Conservation (phyloP, 1,140 invertebrate species). For the Copidosoma floridanum region DNA sequence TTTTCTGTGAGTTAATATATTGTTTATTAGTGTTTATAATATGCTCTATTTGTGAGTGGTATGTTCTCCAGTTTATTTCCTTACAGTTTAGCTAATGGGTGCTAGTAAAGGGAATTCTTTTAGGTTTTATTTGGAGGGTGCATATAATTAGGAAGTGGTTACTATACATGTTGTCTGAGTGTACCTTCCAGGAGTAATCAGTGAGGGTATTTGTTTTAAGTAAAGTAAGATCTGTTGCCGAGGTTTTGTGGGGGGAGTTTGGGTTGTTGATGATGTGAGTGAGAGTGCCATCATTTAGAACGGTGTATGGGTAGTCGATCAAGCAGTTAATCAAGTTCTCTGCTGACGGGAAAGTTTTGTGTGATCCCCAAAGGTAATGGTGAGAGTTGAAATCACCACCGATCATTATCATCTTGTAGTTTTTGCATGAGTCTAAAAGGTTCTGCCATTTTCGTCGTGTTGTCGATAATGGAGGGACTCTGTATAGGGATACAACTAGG, state of each 20-base stretch:
- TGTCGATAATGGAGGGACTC: not conserved
- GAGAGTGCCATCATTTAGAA: not conserved
- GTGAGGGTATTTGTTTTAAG: not conserved
- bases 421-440: not conserved
- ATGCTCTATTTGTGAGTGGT: not conserved
- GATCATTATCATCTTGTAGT: not conserved
- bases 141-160: not conserved
- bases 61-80: conserved; percentile 1
- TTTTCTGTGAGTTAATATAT: no score
- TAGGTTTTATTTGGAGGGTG: not conserved
- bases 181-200: not conserved
- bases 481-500: not conserved
- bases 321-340: not conserved
- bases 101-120: not conserved
- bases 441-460: not conserved
- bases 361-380: not conserved
- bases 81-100: not conserved
- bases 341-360: not conserved
- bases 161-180: not conserved
- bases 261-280: not conserved
- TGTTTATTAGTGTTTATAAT: no score
- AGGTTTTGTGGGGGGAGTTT: not conserved
- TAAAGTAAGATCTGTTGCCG: not conserved
- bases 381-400: not conserved
- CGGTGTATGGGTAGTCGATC: not conserved